phyloP scores from a whole-genome alignment of 2,888 invertebrate species.

The Unio pictorum region DNA sequence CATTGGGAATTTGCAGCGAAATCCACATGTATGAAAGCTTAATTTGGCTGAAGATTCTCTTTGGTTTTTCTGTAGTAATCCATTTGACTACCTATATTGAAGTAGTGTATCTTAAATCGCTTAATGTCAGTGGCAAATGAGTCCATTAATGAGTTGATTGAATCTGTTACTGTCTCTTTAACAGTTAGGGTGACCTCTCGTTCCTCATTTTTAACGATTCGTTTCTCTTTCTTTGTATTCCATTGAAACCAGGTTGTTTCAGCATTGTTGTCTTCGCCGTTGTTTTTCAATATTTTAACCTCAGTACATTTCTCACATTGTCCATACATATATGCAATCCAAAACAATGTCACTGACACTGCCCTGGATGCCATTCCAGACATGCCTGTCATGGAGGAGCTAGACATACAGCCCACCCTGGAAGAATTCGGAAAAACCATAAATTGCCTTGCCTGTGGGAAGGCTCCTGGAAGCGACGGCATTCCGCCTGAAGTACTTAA shows the following conservation, averaged over 20 bases:
- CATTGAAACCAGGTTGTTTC: conserved; percentile 7
- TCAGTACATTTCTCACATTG: conserved; percentile 6
- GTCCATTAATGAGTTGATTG: neutral
- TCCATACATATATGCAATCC: conserved; percentile 4
- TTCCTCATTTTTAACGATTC: conserved; percentile 5
- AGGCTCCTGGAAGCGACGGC: no score
- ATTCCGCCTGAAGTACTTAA: no score
- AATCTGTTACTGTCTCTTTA: conserved; percentile 3
- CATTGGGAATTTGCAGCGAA: conserved; percentile 17
- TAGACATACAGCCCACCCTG: no score
- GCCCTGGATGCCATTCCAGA: no score
- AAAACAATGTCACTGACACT: no score
- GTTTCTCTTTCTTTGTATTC: conserved; percentile 9
- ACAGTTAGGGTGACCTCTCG: conserved; percentile 6
- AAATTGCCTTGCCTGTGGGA: no score
- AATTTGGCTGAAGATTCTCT: conserved; percentile 8
- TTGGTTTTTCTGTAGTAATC: conserved; percentile 3
- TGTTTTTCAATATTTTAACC: neutral
- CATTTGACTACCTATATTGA: conserved; percentile 4
- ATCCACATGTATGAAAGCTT: conserved; percentile 16
- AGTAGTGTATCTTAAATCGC: conserved; percentile 6
- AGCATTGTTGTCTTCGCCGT: neutral
- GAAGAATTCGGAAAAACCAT: no score
- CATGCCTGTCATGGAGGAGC: no score
- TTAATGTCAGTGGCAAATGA: conserved; percentile 3